Percentiles rank a stretch among this genome's conserved stretches.
Evolutionary conservation across 2,797 vertebrate genomes (phyloP).

Genomic region (Lithobates sylvaticus): DNA sequence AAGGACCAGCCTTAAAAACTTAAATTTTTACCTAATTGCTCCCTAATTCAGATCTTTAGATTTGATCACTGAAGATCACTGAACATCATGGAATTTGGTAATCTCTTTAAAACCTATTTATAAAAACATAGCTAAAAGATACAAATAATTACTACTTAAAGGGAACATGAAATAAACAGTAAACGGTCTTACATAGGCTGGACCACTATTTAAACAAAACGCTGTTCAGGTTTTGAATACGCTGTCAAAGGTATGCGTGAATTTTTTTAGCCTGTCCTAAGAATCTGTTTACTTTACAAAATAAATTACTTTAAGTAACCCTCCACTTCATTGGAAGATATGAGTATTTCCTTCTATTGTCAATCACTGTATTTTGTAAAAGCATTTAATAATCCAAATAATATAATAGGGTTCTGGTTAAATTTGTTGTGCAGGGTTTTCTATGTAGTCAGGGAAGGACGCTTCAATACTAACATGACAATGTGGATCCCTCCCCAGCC

Average conservation of each 20-base stretch:
- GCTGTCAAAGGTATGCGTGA: too few species aligned
- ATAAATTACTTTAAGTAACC: not conserved
- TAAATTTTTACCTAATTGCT: constrained; percentile 36
- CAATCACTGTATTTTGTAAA: not conserved
- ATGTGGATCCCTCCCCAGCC: not conserved
- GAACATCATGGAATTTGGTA: not conserved
- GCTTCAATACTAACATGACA: not conserved
- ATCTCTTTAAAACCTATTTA: too few species aligned
- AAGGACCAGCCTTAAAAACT: not conserved
- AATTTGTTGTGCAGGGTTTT: not conserved
- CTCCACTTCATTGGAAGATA: not conserved
- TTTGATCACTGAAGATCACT: not conserved
- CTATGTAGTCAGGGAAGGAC: not conserved
- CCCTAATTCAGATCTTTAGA: not conserved
- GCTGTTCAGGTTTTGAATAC: not conserved
- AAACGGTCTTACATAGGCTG: too few species aligned
- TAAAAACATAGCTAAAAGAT: not conserved
- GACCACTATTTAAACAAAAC: too few species aligned
- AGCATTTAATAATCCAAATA: not conserved
- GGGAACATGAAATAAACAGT: not conserved
- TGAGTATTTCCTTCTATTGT: too few species aligned
- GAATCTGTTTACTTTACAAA: not conserved
- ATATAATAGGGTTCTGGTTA: not conserved
- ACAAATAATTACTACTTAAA: not conserved
- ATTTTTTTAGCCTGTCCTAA: too few species aligned